Base-by-base conservation (phyloP, 2,797 vertebrate genomes). In the Typhlichthys subterraneus region DNA sequence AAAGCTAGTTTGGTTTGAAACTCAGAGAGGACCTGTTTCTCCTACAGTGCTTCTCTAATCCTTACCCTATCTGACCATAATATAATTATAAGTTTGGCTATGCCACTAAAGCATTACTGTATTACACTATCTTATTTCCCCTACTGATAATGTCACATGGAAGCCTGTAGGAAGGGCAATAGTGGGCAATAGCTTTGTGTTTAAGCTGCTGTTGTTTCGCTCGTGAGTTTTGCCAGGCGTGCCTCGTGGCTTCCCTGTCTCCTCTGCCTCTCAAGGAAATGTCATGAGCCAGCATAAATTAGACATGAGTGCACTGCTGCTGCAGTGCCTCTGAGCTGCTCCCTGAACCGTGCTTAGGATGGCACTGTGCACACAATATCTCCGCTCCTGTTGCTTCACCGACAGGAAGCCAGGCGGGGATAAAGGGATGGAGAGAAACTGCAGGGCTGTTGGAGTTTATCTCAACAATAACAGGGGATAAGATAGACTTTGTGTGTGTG, bases 231-330 rank as follows among this genome's bases (percentile, higher is more conserved):
- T 38, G 33, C 33, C 33, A 38, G 33, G 5, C 8, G 1, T 9
- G 1, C 33, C 6, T 38, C 53, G 29, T 12, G 45, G 19, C n/a
- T 23, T 12, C 45, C 50, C 13, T 38, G 49, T 31, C 31, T 46
- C 15, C 48, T 53, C 60, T 61, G 57, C n/a, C 58, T 65, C 45
- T 75, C 57, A 64, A 64, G 65, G 70, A 86, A 86, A 89, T 87
- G 85, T 87, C 87, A 87, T 77, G 65, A 65, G 75, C 65, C 65
- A 50, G 75, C 77, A 83, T 87, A 69, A 91, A 87, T 88, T 84
- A 89, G 80, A 82, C 69, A 85, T 80, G 76, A 85, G 76, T 60
- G 52, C 56, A 59, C 70, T 79, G 79, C 69, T 52, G 69, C 71
- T 73, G 63, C 63, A 63, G 49, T 59, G 68, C 57, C 57, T 59